phyloP scores from a whole-genome alignment of 2,888 invertebrate genomes.

The Allolobophora icterica region DNA sequence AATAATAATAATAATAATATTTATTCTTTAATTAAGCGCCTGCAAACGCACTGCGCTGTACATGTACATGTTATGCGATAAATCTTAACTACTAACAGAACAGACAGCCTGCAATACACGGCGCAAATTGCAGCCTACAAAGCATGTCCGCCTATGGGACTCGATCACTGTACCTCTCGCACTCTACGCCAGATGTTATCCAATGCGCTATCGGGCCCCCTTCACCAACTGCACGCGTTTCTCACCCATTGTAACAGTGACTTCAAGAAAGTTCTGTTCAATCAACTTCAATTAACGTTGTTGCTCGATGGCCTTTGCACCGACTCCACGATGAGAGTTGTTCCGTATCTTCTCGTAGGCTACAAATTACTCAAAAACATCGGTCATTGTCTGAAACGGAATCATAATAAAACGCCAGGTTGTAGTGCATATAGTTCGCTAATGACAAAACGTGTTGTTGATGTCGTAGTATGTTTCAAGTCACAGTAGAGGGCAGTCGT shows the following conservation, averaged over 20 bases:
- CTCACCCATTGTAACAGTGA: not conserved
- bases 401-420: not conserved
- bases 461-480: not conserved
- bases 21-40: too few species aligned
- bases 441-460: not conserved
- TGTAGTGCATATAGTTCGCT: not conserved
- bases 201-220: too few species aligned
- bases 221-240: not conserved
- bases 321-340: not conserved
- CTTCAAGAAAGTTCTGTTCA: conserved; percentile 13
- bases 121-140: too few species aligned
- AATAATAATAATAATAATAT: too few species aligned
- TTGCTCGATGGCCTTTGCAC: not conserved
- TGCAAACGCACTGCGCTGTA: too few species aligned
- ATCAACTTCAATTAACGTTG: not conserved
- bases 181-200: conserved; percentile 28
- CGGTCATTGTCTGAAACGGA: not conserved
- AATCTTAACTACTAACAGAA: too few species aligned
- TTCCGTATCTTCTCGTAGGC: not conserved
- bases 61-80: too few species aligned
- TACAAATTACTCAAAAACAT: not conserved
- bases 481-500: not conserved
- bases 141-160: too few species aligned
- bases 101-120: too few species aligned
- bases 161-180: too few species aligned